These are phyloP conservation scores for Mellivora capensis DNA, from an alignment of 2,113 vertebrate species.

Conservation along the genomic window DNA sequence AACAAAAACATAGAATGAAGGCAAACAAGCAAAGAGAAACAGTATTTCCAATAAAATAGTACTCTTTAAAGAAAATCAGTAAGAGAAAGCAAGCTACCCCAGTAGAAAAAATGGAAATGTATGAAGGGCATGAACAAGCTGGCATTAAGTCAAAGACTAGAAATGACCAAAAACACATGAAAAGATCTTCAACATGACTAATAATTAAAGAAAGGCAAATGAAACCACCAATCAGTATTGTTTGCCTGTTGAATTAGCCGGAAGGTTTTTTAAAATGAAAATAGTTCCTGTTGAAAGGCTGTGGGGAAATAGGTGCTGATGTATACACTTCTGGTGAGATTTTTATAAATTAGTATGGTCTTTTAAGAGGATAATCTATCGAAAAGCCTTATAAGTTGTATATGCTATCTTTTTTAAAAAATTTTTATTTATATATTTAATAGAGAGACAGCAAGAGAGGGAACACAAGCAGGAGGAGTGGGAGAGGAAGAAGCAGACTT, in stretches of 20 bases:
- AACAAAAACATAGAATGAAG: neutral
- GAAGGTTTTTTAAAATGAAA: neutral
- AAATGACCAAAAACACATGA: neutral
- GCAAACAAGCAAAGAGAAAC: neutral
- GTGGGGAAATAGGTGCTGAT: neutral
- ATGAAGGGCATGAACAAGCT: neutral
- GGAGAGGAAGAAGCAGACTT: too few species aligned
- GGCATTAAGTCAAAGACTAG: neutral
- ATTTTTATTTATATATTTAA: too few species aligned
- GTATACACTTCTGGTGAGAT: neutral
- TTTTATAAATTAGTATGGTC: neutral
- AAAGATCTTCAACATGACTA: neutral
- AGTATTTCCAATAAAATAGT: neutral
- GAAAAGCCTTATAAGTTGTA: neutral
- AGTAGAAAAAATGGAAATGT: neutral
- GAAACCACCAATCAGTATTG: neutral
- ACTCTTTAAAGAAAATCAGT: neutral
- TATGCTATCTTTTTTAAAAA: neutral
- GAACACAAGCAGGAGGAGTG: too few species aligned
- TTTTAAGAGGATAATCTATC: neutral
- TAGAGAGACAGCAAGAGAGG: too few species aligned
- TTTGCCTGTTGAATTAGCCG: neutral
- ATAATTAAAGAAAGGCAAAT: neutral
- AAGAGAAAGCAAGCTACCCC: neutral
- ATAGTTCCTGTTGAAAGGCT: neutral